phyloP scores from a whole-genome alignment of 1,140 invertebrate species.

The Cherax destructor region DNA sequence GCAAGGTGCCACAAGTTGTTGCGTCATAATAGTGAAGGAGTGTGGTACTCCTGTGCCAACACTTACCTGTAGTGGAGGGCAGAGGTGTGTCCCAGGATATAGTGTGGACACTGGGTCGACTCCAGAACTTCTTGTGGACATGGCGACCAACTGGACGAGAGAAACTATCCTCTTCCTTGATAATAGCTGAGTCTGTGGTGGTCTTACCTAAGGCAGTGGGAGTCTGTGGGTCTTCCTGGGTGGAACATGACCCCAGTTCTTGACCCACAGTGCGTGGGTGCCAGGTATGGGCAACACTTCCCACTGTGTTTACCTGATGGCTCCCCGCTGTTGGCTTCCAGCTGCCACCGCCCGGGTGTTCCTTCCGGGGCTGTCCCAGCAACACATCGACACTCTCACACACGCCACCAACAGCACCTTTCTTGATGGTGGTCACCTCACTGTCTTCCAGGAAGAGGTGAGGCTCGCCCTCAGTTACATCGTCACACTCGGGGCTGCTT shows the following conservation, averaged over 20 bases:
- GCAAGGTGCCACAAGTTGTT: too few species aligned
- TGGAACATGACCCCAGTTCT: background rate
- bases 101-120: background rate
- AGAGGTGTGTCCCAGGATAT: background rate
- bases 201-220: background rate
- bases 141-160: background rate
- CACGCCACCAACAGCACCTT: background rate
- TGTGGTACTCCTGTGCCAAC: background rate
- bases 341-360: background rate
- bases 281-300: background rate
- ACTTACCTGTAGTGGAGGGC: background rate
- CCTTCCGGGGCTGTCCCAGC: background rate
- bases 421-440: background rate
- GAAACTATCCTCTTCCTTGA: background rate
- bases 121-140: background rate
- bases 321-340: background rate
- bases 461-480: background rate
- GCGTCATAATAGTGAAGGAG: background rate
- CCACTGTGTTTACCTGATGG: background rate
- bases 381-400: background rate
- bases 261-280: background rate
- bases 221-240: background rate
- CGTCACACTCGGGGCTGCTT: background rate
- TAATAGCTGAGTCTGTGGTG: background rate
- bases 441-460: constrained; percentile 1